These are phyloP conservation scores for Polydrusus tereticollis DNA, from an alignment of 2,888 invertebrate genomes.

Conservation along the genomic window DNA sequence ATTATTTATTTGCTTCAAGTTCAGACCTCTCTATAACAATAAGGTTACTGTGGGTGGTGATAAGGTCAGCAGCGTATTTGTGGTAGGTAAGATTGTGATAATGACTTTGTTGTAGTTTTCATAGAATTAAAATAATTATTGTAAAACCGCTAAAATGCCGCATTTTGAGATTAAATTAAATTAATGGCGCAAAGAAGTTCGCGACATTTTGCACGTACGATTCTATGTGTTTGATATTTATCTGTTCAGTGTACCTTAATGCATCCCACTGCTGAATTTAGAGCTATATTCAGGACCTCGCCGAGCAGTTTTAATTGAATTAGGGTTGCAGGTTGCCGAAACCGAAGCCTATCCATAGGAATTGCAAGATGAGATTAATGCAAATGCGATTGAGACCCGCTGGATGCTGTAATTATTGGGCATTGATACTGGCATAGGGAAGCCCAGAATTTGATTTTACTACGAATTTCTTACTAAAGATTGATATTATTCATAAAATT, in stretches of 20 bases:
- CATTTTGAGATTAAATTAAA: no score
- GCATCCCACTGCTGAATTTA: slow-evolving; percentile 12
- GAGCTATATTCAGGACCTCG: background rate
- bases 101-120: background rate
- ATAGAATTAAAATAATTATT: no score
- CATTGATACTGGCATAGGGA: background rate
- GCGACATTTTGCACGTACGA: no score
- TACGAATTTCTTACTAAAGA: no score
- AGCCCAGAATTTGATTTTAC: no score
- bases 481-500: no score
- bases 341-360: slow-evolving; percentile 12
- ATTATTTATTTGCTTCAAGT: slow-evolving; percentile 29
- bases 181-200: no score
- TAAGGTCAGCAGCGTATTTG: background rate
- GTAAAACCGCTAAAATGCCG: no score
- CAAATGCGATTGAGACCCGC: background rate
- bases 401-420: slow-evolving; percentile 1
- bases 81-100: background rate
- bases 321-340: background rate
- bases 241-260: slow-evolving; percentile 5
- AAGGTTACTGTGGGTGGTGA: slow-evolving; percentile 14
- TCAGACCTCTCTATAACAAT: slow-evolving; percentile 21
- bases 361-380: slow-evolving; percentile 13
- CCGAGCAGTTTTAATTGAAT: slow-evolving; percentile 20
- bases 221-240: slow-evolving; percentile 13